Evolutionary conservation across 2,797 vertebrate genomes (phyloP).

Genomic region (Myotis myotis): DNA sequence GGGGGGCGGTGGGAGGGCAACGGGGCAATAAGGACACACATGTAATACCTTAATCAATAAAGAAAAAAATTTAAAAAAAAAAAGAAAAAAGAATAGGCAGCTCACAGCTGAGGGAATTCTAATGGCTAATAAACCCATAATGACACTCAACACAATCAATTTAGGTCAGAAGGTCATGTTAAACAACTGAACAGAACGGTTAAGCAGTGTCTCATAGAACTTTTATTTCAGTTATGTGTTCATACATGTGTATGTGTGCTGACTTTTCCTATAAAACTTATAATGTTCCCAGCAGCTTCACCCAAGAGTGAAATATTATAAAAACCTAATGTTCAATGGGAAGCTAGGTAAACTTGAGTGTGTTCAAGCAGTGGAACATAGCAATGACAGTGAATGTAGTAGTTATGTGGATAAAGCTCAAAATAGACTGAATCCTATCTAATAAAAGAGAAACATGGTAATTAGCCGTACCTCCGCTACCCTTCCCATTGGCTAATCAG

Average conservation of each 20-base stretch:
- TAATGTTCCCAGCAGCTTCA: background rate
- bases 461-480: too few relatives aligned
- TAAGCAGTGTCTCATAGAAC: background rate
- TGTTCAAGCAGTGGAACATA: background rate
- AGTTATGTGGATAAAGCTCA: background rate
- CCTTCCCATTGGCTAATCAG: too few relatives aligned
- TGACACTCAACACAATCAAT: background rate
- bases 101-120: background rate
- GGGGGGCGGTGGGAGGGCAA: too few relatives aligned
- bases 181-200: background rate
- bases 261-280: background rate
- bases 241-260: background rate
- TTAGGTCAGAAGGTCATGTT: background rate
- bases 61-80: too few relatives aligned
- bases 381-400: background rate
- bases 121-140: background rate
- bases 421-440: background rate
- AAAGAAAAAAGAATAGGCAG: background rate
- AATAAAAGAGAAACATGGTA: too few relatives aligned
- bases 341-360: background rate
- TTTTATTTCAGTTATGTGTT: slow-evolving; percentile 4
- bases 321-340: background rate
- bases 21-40: too few relatives aligned
- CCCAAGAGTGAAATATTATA: background rate
- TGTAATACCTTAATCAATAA: too few relatives aligned